Conservation (phyloP, 1,140 invertebrate species). For the Nephila pilipes region DNA sequence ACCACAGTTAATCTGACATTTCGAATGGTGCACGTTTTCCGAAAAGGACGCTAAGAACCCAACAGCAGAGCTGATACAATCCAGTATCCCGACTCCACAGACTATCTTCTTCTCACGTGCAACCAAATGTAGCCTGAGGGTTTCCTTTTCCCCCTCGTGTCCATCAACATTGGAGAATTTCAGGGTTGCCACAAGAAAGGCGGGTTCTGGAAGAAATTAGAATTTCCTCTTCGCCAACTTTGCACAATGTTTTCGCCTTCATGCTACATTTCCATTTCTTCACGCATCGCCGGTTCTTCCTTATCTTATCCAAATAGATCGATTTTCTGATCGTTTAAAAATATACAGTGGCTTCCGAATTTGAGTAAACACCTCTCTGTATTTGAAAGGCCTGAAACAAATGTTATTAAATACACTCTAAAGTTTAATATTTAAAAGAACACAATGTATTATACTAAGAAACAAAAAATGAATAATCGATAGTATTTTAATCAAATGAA, state of each 20-base stretch:
- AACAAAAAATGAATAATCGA: too few species aligned
- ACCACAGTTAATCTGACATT: not conserved
- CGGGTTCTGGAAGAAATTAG: conserved; percentile 29
- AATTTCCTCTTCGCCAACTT: conserved; percentile 36
- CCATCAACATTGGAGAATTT: conserved; percentile 53
- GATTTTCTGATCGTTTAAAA: not conserved
- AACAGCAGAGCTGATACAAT: conserved; percentile 16
- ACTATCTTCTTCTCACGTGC: conserved; percentile 43
- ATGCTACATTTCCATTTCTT: conserved; percentile 24
- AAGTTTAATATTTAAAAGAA: too few species aligned
- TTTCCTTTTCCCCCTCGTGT: conserved; percentile 19
- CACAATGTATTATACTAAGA: too few species aligned
- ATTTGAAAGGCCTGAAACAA: too few species aligned
- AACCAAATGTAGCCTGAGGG: conserved; percentile 1
- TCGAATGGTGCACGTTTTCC: not conserved
- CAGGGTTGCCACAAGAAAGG: conserved; percentile 49
- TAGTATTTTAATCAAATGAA: too few species aligned
- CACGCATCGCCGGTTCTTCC: not conserved
- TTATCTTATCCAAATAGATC: not conserved
- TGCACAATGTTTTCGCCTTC: conserved; percentile 19
- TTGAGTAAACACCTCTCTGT: too few species aligned
- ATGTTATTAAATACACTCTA: too few species aligned
- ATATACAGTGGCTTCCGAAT: too few species aligned
- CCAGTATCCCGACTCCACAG: not conserved
- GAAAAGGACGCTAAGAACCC: not conserved